phyloP scores from a whole-genome alignment of 2,888 invertebrate species.

The Phoenoteleia sp. region DNA sequence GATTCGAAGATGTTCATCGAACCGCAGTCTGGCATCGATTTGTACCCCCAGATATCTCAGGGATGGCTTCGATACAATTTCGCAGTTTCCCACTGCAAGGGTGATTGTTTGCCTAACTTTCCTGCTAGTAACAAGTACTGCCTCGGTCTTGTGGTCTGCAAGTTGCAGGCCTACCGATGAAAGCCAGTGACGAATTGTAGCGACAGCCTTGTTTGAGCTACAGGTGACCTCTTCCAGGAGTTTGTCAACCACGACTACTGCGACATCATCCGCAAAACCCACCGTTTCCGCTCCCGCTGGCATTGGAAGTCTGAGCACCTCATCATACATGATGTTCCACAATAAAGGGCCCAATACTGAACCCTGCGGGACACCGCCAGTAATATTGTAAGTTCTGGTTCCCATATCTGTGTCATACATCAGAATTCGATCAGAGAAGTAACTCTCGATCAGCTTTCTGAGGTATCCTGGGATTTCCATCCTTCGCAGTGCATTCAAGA shows the following conservation, averaged over 20 bases:
- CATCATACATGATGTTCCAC: conserved; percentile 13
- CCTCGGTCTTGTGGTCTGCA: conserved; percentile 54
- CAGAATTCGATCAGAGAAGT: neutral
- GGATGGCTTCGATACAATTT: conserved; percentile 39
- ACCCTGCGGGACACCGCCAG: neutral
- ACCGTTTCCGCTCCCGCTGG: conserved; percentile 5
- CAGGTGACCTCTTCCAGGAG: no score
- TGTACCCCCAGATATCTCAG: conserved; percentile 65
- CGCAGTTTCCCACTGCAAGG: conserved; percentile 44
- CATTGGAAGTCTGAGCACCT: neutral
- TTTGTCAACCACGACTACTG: no score
- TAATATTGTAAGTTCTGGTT: neutral
- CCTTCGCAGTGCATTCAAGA: neutral
- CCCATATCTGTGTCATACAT: neutral
- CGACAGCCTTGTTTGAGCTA: conserved; percentile 19
- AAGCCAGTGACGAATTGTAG: neutral
- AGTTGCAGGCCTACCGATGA: neutral
- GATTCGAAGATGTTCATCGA: conserved; percentile 10
- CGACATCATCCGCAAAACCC: neutral
- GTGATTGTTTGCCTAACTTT: conserved; percentile 48
- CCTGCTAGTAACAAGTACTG: conserved; percentile 45
- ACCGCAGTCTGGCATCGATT: conserved; percentile 43
- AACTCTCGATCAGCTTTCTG: no score
- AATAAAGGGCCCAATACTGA: conserved; percentile 1
- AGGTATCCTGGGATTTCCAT: neutral